phyloP scores from a whole-genome alignment of 2,888 invertebrate species.

The Theodoxus fluviatilis region DNA sequence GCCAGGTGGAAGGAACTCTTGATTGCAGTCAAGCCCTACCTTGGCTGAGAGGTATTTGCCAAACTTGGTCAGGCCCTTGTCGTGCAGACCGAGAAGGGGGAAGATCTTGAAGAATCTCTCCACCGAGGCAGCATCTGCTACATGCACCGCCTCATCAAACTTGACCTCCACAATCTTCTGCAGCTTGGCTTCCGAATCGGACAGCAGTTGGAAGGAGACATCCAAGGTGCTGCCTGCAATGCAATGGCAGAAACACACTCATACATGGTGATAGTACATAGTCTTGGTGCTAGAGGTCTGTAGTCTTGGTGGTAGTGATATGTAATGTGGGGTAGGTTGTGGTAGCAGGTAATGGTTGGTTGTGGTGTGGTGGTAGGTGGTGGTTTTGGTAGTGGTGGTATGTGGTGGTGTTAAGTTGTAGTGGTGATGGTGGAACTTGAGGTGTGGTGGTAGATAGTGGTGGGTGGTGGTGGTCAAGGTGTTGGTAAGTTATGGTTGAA shows the following conservation, averaged over 20 bases:
- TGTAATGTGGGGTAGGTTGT: too few species aligned
- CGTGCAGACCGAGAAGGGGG: conserved; percentile 89
- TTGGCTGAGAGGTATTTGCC: conserved; percentile 85
- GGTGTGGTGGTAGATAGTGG: too few species aligned
- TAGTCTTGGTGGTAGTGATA: too few species aligned
- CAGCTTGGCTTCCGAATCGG: conserved; percentile 79
- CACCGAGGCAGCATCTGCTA: conserved; percentile 86
- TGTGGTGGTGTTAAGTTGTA: too few species aligned
- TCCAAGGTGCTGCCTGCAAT: conserved; percentile 73
- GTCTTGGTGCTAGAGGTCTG: too few species aligned
- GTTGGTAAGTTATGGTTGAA: too few species aligned
- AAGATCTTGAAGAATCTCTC: conserved; percentile 97
- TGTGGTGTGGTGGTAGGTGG: too few species aligned
- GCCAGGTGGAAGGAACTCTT: not conserved
- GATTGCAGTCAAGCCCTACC: conserved; percentile 66
- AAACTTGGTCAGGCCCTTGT: conserved; percentile 87
- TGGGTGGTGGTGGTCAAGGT: too few species aligned
- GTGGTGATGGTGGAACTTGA: too few species aligned
- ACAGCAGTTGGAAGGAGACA: conserved; percentile 76
- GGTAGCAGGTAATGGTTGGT: too few species aligned
- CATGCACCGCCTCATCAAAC: conserved; percentile 84
- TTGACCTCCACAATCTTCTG: conserved; percentile 76
- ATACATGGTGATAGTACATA: too few species aligned
- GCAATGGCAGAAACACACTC: not conserved
- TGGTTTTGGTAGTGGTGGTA: too few species aligned